Evolutionary conservation across 1,140 invertebrate genomes (phyloP), one percentile per base, ranked within the genome.

Genomic region (Drosophila tani): DNA sequence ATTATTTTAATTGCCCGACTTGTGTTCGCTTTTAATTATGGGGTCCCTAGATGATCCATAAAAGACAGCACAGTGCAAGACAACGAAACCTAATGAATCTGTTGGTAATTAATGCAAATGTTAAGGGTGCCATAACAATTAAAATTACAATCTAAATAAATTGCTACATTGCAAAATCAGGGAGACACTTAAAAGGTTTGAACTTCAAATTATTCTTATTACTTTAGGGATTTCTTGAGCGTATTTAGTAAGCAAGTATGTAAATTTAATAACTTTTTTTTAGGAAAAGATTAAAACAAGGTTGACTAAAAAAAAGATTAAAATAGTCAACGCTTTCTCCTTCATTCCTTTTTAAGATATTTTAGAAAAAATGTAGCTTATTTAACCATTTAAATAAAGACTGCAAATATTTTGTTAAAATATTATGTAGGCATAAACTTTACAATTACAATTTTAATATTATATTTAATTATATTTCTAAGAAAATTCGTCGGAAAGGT

Each of bases 1-100:
- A 84, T 87, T 88, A 88, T 88, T 81, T 88, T 87, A 87, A 87
- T 87, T 87, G 84, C 64, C 45, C 50, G 65, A 60, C 63, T 70
- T 86, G 76, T 69, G 75, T 68, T 82, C 51, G 38, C 46, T 83
- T 83, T 80, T 88, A 87, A 87, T 87, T 88, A 68, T 67, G 50
- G 73, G 24, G 38, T 60, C 45, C 59, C 49, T 27, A 47, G 56
- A 69, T 68, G 57, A 59, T 69, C 51, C 21, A 59, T 55, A 64
- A 78, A 69, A 56, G 56, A 68, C 75, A 78, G 38, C 50, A 60
- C 75, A 69, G 38, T 50, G 29, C 32, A 5, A 41, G 63, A 53
- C 57, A 49, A 29, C 38, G 24, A 43, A 56, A 21, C 56, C 38
- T 68, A 69, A 55, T 77, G 62, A 75, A 57, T 66, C 60, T 47